Percentiles rank a stretch among this genome's conserved stretches.
Evolutionary conservation across 2,113 vertebrate genomes (phyloP).

Genomic region (Ardeotis arabs): DNA sequence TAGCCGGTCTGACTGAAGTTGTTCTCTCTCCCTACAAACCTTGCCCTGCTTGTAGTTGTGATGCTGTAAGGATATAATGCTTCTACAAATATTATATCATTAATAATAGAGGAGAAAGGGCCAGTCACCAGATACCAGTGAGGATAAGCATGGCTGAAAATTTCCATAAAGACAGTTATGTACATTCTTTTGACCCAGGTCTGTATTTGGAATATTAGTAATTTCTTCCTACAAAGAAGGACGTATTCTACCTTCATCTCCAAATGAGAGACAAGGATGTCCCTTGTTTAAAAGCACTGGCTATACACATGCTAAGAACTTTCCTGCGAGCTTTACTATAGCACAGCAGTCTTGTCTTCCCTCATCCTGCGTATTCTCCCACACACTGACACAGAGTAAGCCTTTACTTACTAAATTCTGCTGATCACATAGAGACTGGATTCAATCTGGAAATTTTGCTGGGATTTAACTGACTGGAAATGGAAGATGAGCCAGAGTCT

Average conservation of each 20-base stretch:
- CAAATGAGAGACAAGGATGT: neutral
- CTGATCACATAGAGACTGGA: rapidly evolving
- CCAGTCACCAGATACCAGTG: neutral
- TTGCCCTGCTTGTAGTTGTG: neutral
- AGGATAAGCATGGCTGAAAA: neutral
- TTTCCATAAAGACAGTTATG: neutral
- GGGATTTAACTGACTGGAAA: neutral
- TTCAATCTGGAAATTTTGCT: neutral
- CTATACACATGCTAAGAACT: neutral
- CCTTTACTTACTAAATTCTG: neutral
- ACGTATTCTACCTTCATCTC: neutral
- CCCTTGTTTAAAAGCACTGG: neutral
- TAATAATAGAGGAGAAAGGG: neutral
- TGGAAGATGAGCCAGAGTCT: neutral
- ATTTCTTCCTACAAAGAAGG: neutral
- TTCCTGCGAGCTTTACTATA: neutral
- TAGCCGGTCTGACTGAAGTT: neutral
- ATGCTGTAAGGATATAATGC: neutral
- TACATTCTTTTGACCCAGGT: neutral
- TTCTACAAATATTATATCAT: neutral
- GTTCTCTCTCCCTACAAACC: neutral
- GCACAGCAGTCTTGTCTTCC: neutral
- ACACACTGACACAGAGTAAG: neutral
- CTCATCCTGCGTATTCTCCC: neutral
- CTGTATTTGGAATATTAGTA: neutral